Conservation (phyloP, 2,888 invertebrate species). For the Beris morrisii region DNA sequence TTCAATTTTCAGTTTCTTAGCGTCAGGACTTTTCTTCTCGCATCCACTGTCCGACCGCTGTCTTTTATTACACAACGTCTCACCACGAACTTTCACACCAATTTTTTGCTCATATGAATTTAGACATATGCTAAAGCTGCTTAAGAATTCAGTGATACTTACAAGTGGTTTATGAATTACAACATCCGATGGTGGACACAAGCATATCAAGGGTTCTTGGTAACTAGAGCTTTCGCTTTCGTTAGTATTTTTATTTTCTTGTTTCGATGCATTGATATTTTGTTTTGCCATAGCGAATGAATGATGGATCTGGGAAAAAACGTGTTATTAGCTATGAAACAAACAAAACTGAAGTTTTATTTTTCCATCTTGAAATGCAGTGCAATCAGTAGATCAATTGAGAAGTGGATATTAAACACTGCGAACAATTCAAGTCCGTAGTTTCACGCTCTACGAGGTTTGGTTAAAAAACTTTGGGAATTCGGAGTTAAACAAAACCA, state of each 20-base stretch:
- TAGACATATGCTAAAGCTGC: conserved; percentile 76
- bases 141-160: conserved; percentile 74
- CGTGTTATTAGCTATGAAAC: background rate
- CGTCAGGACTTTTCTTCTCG: conserved; percentile 59
- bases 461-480: too few species aligned
- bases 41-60: conserved; percentile 63
- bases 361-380: background rate
- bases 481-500: too few species aligned
- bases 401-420: too few species aligned
- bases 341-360: too few species aligned
- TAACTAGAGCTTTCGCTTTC: conserved; percentile 3
- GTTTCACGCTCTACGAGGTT: too few species aligned
- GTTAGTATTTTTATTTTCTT: conserved; percentile 3
- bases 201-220: conserved; percentile 49
- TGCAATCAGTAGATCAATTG: background rate
- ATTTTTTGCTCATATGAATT: conserved; percentile 74
- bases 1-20: conserved; percentile 57
- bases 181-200: conserved; percentile 62
- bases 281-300: conserved; percentile 21
- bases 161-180: conserved; percentile 72
- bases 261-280: conserved; percentile 1
- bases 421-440: background rate
- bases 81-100: conserved; percentile 61
- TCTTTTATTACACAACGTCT: conserved; percentile 55
- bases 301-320: conserved; percentile 12